These are phyloP conservation scores for Adelosebastes latens DNA, from an alignment of 2,797 vertebrate species.

Conservation along the genomic window DNA sequence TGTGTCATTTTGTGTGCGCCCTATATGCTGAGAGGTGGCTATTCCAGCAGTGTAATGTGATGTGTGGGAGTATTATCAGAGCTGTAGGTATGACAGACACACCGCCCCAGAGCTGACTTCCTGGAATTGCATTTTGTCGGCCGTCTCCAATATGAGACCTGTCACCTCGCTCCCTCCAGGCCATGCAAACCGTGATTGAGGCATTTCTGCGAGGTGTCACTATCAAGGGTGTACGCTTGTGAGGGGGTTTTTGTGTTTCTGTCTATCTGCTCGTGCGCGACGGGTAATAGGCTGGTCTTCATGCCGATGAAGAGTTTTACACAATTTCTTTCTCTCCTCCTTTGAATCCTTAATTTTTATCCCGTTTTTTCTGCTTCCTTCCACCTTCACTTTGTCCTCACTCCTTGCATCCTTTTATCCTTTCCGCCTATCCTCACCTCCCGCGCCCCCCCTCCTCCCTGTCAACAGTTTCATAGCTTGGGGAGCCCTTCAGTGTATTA, in stretches of 20 bases:
- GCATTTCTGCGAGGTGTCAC: constrained; percentile 79
- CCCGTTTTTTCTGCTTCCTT: neutral
- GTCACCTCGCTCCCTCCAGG: constrained; percentile 76
- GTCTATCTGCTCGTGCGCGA: constrained; percentile 33
- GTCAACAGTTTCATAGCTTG: constrained; percentile 72
- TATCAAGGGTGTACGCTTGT: constrained; percentile 65
- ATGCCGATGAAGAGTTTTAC: constrained; percentile 80
- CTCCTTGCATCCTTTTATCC: neutral
- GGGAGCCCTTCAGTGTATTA: constrained; percentile 73
- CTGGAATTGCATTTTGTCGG: constrained; percentile 75
- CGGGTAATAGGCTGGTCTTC: constrained; percentile 85
- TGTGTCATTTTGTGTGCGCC: constrained; percentile 23
- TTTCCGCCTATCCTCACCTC: constrained; percentile 18
- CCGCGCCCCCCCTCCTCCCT: neutral
- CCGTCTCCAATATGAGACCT: constrained; percentile 75
- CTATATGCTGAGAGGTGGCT: constrained; percentile 50
- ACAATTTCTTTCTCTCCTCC: constrained; percentile 71
- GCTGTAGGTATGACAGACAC: constrained; percentile 76
- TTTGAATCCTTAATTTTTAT: neutral
- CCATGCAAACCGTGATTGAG: constrained; percentile 85
- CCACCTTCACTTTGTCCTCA: constrained; percentile 13
- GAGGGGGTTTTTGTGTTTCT: constrained; percentile 55
- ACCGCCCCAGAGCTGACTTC: constrained; percentile 64
- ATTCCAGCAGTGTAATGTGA: constrained; percentile 57
- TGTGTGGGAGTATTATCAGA: constrained; percentile 73